phyloP scores from a whole-genome alignment of 2,113 vertebrate genomes.

The Ceyx cyanopectus region DNA sequence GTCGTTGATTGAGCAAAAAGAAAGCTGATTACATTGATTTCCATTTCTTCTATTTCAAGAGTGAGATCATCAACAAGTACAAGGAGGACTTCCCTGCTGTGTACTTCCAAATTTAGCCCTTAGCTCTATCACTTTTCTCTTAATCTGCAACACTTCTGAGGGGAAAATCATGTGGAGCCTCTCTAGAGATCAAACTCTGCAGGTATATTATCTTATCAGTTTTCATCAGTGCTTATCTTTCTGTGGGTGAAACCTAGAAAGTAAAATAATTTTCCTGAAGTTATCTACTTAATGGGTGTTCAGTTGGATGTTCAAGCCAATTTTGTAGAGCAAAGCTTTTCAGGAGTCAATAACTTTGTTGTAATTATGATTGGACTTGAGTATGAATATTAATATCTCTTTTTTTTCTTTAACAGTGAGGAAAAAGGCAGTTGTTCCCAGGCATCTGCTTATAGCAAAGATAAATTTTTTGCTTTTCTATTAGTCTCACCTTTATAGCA shows the following conservation, averaged over 20 bases:
- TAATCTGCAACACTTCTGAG: background rate
- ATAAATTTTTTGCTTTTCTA: background rate
- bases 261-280: background rate
- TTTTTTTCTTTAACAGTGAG: background rate
- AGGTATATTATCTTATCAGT: background rate
- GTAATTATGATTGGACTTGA: background rate
- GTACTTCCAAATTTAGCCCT: conserved; percentile 22
- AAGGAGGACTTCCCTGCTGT: conserved; percentile 14
- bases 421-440: background rate
- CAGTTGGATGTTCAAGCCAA: background rate
- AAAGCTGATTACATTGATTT: conserved; percentile 44
- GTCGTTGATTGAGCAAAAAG: conserved; percentile 36
- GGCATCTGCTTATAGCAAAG: background rate
- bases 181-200: background rate
- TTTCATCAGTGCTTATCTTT: background rate
- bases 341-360: background rate
- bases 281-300: background rate
- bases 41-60: conserved; percentile 13
- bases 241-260: background rate
- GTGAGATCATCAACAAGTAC: conserved; percentile 18
- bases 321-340: background rate
- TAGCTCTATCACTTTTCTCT: background rate
- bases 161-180: background rate
- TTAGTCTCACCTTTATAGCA: background rate
- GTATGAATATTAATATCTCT: background rate